Percentiles rank a stretch among this genome's conserved stretches.
phyloP scores from a whole-genome alignment of 2,797 vertebrate genomes.

The Mallotus villosus region DNA sequence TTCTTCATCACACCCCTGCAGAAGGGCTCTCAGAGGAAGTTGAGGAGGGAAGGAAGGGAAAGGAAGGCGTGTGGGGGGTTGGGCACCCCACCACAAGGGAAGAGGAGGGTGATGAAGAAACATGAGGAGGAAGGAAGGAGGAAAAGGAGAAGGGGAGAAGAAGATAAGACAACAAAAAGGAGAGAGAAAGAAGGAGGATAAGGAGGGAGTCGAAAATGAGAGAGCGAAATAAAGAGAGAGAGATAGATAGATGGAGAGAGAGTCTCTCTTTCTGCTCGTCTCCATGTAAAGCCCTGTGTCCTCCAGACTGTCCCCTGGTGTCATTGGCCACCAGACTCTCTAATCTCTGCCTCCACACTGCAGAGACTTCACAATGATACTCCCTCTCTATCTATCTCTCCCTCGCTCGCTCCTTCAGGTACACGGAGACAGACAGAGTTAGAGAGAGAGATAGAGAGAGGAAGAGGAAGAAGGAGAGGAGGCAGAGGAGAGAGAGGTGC shows the following conservation, averaged over 20 bases:
- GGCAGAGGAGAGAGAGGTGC: too few species aligned
- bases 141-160: neutral
- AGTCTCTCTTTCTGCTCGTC: constrained; percentile 16
- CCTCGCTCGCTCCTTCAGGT: too few species aligned
- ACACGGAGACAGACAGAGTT: too few species aligned
- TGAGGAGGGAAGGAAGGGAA: neutral
- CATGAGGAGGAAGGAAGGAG: too few species aligned
- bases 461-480: too few species aligned
- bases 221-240: too few species aligned
- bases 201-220: constrained; percentile 7
- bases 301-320: constrained; percentile 47
- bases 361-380: neutral
- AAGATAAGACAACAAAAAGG: neutral
- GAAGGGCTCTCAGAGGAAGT: neutral
- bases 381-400: neutral
- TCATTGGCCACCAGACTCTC: constrained; percentile 47
- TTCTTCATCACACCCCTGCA: constrained; percentile 19
- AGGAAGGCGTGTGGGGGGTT: neutral
- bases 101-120: too few species aligned
- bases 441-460: too few species aligned
- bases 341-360: constrained; percentile 59
- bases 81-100: neutral
- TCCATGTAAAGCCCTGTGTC: constrained; percentile 48
- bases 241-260: neutral
- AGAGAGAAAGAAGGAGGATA: neutral